Percentiles rank a stretch among this genome's conserved stretches.
phyloP scores from a whole-genome alignment of 2,113 vertebrate species.

The Corythornis cristatus region DNA sequence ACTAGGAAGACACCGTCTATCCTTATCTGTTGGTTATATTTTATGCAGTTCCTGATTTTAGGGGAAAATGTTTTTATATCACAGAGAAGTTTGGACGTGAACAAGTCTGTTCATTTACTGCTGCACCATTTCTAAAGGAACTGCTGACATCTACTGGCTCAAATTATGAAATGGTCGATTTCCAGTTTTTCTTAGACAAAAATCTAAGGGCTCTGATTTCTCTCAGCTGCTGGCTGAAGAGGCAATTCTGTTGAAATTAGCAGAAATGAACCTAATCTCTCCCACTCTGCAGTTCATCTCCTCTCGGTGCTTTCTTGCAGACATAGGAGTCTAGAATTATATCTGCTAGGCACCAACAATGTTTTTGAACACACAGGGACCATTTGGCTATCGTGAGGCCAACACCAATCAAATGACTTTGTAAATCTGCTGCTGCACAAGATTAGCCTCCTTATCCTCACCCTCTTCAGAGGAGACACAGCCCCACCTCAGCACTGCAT shows the following conservation, averaged over 20 bases:
- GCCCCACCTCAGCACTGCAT: neutral
- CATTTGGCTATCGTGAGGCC: neutral
- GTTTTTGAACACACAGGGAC: neutral
- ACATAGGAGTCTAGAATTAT: neutral
- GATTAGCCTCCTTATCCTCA: neutral
- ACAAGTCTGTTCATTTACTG: neutral
- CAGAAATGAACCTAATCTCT: constrained; percentile 5
- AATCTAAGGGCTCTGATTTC: neutral
- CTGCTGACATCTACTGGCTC: constrained; percentile 73
- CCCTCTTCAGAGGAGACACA: neutral
- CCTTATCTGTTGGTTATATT: neutral
- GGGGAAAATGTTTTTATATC: neutral
- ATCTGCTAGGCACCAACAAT: neutral
- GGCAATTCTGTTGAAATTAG: constrained; percentile 26
- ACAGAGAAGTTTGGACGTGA: neutral
- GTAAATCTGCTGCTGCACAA: neutral
- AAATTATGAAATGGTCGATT: neutral
- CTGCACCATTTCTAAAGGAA: constrained; percentile 58
- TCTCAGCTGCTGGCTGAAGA: neutral
- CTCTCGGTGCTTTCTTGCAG: neutral
- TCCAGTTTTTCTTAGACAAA: neutral
- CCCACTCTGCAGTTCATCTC: neutral
- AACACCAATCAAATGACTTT: neutral
- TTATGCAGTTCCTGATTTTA: neutral
- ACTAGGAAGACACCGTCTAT: neutral